phyloP scores from a whole-genome alignment of 2,797 vertebrate species.

The Spatula versicolor region DNA sequence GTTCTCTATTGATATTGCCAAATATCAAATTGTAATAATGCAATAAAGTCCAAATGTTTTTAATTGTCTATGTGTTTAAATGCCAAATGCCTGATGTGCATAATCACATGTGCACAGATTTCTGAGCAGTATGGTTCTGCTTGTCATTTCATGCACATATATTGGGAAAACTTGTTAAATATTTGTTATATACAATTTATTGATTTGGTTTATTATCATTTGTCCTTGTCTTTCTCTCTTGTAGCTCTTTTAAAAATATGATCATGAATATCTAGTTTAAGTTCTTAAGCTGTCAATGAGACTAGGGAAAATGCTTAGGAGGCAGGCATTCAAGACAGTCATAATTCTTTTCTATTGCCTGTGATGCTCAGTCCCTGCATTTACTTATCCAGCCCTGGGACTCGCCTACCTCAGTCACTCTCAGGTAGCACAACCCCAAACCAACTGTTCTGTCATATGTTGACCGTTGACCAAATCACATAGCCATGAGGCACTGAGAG shows the following conservation, averaged over 20 bases:
- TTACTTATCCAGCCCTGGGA: neutral
- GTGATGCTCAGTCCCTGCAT: rapidly evolving
- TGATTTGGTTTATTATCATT: neutral
- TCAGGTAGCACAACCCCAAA: neutral
- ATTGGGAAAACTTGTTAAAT: neutral
- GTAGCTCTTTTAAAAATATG: neutral
- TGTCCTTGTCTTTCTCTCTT: neutral
- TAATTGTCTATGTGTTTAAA: neutral
- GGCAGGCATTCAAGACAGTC: neutral
- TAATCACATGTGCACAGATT: neutral
- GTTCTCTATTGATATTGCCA: neutral
- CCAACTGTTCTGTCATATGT: rapidly evolving
- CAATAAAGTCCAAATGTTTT: neutral
- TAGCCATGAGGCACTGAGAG: neutral
- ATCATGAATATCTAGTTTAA: neutral
- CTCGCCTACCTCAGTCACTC: neutral
- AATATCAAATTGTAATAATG: neutral
- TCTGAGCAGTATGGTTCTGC: neutral
- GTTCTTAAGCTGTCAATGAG: neutral
- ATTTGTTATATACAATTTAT: neutral
- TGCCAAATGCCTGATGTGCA: neutral
- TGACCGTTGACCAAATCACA: neutral
- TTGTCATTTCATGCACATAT: neutral
- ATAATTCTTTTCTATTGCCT: neutral
- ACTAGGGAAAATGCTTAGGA: neutral